phyloP scores from a whole-genome alignment of 1,140 invertebrate species.

The Ridgeia piscesae region DNA sequence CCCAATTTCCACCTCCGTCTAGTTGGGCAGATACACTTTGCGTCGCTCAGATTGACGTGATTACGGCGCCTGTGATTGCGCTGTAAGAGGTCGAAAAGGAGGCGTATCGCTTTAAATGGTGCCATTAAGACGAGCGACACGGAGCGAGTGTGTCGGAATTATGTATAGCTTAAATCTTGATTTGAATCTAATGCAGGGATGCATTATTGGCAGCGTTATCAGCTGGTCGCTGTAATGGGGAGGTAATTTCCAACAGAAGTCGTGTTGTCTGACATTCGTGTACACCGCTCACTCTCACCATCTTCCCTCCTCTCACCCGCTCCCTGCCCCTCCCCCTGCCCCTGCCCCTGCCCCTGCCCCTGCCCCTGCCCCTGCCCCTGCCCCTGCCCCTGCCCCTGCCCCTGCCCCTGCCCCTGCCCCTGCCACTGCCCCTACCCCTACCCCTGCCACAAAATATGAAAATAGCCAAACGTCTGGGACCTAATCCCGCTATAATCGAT shows the following conservation, averaged over 20 bases:
- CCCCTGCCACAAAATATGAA: background rate
- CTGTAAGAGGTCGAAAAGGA: background rate
- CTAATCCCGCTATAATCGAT: background rate
- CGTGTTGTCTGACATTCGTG: too few species aligned
- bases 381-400: too few species aligned
- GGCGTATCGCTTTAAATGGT: background rate
- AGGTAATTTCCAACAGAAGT: too few species aligned
- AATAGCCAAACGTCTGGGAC: background rate
- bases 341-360: too few species aligned
- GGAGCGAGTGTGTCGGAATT: background rate
- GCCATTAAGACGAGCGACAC: background rate
- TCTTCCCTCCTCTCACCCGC: too few species aligned
- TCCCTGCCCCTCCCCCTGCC: too few species aligned
- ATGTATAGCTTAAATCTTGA: background rate
- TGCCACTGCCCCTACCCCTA: too few species aligned
- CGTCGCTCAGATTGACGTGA: background rate
- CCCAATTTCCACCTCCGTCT: background rate
- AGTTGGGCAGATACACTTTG: background rate
- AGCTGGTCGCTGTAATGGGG: background rate
- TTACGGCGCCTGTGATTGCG: background rate
- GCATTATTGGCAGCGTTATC: background rate
- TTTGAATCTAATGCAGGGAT: background rate
- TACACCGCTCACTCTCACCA: too few species aligned
- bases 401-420: too few species aligned
- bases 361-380: too few species aligned